A percentile compares a stretch with the other conserved stretches of the same genome.
phyloP scores from a whole-genome alignment of 2,888 invertebrate species.

The Tuberolachnus salignus region DNA sequence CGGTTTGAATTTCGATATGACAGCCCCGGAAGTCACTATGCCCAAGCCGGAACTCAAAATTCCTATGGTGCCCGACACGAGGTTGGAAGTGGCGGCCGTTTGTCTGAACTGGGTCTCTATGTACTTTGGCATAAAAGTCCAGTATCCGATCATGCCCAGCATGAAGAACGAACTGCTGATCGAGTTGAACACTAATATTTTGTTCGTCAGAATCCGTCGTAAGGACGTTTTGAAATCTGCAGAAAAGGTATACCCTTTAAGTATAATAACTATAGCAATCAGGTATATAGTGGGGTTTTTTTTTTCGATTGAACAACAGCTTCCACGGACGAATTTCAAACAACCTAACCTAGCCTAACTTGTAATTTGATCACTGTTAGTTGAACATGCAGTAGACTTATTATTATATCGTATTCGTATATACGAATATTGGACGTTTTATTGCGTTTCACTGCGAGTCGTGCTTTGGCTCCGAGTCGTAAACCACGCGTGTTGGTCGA shows the following conservation, averaged over 20 bases:
- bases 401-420: too few species aligned
- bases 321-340: too few species aligned
- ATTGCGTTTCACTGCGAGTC: too few species aligned
- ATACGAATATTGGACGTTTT: too few species aligned
- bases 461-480: too few species aligned
- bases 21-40: conserved; percentile 59
- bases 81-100: conserved; percentile 64
- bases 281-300: too few species aligned
- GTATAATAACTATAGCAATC: too few species aligned
- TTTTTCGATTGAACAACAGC: too few species aligned
- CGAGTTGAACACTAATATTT: conserved; percentile 63
- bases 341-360: too few species aligned
- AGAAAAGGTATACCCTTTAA: conserved; percentile 23
- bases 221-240: conserved; percentile 61
- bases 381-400: too few species aligned
- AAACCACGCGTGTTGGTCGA: too few species aligned
- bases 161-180: conserved; percentile 64
- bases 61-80: conserved; percentile 64
- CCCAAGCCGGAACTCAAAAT: conserved; percentile 61
- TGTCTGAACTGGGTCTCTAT: conserved; percentile 66
- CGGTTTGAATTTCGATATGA: conserved; percentile 61
- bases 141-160: conserved; percentile 64
- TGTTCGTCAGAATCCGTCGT: conserved; percentile 62
- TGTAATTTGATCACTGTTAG: too few species aligned
- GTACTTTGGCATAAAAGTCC: conserved; percentile 67